A percentile compares a stretch with the other conserved stretches of the same genome.
These are phyloP conservation scores for Drosophila siamana DNA, from an alignment of 2,888 invertebrate genomes.

Conservation along the genomic window DNA sequence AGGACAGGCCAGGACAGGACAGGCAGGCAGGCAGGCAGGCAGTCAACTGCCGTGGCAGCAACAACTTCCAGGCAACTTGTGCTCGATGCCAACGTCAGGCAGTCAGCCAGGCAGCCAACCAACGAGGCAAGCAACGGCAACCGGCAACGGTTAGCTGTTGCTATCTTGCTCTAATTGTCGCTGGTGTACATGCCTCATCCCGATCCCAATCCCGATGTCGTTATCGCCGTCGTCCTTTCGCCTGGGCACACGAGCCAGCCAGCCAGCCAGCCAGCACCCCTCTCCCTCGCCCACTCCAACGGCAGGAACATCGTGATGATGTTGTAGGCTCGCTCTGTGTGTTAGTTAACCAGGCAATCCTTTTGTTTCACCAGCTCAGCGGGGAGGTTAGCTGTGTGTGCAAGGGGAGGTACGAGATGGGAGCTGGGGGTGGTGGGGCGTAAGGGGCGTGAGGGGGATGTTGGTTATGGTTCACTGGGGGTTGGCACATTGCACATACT, in stretches of 20 bases:
- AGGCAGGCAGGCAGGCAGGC: background rate
- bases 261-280: no score
- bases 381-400: no score
- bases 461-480: slow-evolving; percentile 30
- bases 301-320: slow-evolving; percentile 3
- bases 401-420: background rate
- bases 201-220: background rate
- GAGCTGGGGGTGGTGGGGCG: background rate
- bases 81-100: slow-evolving; percentile 16
- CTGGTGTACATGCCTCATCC: slow-evolving; percentile 24
- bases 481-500: slow-evolving; percentile 55
- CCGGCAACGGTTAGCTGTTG: slow-evolving; percentile 25
- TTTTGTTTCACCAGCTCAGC: slow-evolving; percentile 53
- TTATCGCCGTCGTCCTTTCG: slow-evolving; percentile 5
- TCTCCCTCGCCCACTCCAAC: slow-evolving; percentile 12
- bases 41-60: slow-evolving; percentile 15
- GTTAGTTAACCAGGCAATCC: slow-evolving; percentile 51
- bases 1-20: no score
- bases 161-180: slow-evolving; percentile 70
- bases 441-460: background rate
- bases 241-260: slow-evolving; percentile 5
- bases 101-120: slow-evolving; percentile 28
- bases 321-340: slow-evolving; percentile 19
- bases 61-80: slow-evolving; percentile 20
- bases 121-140: slow-evolving; percentile 23